Conservation (phyloP, 2,113 vertebrate species). For the Oceanites oceanicus region DNA sequence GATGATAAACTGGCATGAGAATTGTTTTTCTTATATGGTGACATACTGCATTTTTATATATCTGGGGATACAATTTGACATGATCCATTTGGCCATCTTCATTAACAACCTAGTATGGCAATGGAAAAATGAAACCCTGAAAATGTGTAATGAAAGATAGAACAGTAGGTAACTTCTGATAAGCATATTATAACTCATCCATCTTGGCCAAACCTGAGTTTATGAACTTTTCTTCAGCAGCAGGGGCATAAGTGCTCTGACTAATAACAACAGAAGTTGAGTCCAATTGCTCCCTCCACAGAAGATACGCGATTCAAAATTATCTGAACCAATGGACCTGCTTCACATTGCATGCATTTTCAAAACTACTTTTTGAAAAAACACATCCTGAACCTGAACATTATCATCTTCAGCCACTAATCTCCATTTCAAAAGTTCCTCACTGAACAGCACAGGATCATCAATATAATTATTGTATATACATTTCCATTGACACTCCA, state of each 20-base stretch:
- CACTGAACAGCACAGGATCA: background rate
- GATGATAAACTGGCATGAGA: background rate
- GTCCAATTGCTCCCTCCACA: background rate
- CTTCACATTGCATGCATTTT: background rate
- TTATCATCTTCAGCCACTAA: constrained; percentile 3
- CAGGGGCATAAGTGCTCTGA: background rate
- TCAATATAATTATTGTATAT: background rate
- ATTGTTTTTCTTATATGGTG: background rate
- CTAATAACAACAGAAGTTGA: constrained; percentile 16
- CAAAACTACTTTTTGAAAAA: constrained; percentile 9
- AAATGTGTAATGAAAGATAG: constrained; percentile 20
- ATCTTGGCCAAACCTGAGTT: background rate
- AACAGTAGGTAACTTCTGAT: constrained; percentile 28
- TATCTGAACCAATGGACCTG: constrained; percentile 6
- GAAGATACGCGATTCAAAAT: constrained; percentile 17
- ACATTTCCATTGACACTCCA: constrained; percentile 1
- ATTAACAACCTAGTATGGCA: background rate
- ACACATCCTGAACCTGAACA: background rate
- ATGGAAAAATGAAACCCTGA: background rate
- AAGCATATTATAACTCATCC: constrained; percentile 24
- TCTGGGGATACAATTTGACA: background rate
- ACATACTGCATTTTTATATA: background rate
- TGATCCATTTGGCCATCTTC: constrained; percentile 35
- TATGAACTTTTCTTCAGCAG: constrained; percentile 29
- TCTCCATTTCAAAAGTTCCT: background rate